Base-by-base conservation (phyloP, 2,797 vertebrate genomes). In the Poecilia gillii region DNA sequence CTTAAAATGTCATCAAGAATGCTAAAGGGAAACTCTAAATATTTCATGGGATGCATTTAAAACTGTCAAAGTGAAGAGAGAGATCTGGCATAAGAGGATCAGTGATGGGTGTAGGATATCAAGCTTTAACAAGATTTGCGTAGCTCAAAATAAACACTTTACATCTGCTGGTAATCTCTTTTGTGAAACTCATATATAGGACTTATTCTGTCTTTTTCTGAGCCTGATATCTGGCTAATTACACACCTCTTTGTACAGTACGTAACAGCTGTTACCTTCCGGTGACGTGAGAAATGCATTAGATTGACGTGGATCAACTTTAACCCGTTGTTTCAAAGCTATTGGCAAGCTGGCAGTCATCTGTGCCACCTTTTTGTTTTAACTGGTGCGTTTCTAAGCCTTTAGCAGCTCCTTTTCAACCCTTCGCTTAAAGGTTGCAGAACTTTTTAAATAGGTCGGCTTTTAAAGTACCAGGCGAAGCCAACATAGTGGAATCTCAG, bases 11-110 rank as follows among this genome's bases (percentile, higher is more conserved):
- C 57, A 76, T 77, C 39, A 74, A 64, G 11, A 18, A 11, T 59
- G 6, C 13, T 64, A 73, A 71, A 76, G 59, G 1, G 81, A 76
- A 87, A 72, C 20, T 80, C 16, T 43, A 75, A 47, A 59, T 78
- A 43, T 79, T 39, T 74, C 12, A 45, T 55, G 4, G 82, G 74
- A 75, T 39, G 6, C 28, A 12, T 79, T 73, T 25, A 25, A 41
- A 68, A 68, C 12, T 51, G 28, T 73, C 8, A 14, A 45, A 71
- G 68, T 71, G 6, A 43, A 45, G 41, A 28, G 41, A 28, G 6
- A 45, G 11, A 28, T 45, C 23, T 45, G 68, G 68, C 39, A 16
- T 71, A 71, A 45, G 41, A 31, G 5, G 68, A 45, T 28, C 64
- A 68, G 64, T 43, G 25, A 28, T 71, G 4, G 23, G 12, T n/a